Base-by-base conservation (phyloP, 2,888 invertebrate species). In the Cyrtodaria siliqua region DNA sequence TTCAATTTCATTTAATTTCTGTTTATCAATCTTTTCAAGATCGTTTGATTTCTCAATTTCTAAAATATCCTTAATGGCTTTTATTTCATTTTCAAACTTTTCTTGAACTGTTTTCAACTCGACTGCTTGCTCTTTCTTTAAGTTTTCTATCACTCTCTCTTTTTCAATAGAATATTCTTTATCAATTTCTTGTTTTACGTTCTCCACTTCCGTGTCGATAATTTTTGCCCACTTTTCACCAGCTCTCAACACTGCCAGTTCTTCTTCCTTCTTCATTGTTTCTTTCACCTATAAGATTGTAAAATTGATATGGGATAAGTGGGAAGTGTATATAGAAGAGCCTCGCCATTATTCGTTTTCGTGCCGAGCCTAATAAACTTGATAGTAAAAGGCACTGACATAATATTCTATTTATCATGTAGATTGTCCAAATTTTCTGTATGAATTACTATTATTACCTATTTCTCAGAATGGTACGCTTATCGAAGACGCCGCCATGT, bases 21-120 rank as follows among this genome's bases (percentile, higher is more conserved):
- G 68, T 64, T 79, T 75, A 40, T 79, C 69, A 23, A 75, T 26
- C 56, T 79, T 75, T 60, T 71, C 79, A n/a, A 75, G 42, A 47
- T 79, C 79, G 40, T 79, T 75, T n/a, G 60, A 56, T 42, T 68
- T 72, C 57, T 79, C 79, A 47, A 75, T 79, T 47, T 79, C 72
- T 23, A 71, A 59, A 26, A 79, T 79, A 55, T 79, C 79, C 38
- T 63, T 70, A 4, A 79, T 59, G n/a, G 74, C 55, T 38, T 74
- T 74, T 14, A 79, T 55, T 42, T 79, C 79, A 52, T 60, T 55
- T 63, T 75, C 75, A 64, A 75, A 68, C 49, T 75, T 75, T 52
- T 59, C 71, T 44, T 71, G 42, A 38, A 47, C 53, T 20, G 44
- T 20, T 50, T 72, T 67, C 8, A 72, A 18, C 24, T 68, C 62